Evolutionary conservation across 2,888 invertebrate species (phyloP), one percentile per base, ranked within the genome.

Genomic region (Callyntrura guangdongensis): DNA sequence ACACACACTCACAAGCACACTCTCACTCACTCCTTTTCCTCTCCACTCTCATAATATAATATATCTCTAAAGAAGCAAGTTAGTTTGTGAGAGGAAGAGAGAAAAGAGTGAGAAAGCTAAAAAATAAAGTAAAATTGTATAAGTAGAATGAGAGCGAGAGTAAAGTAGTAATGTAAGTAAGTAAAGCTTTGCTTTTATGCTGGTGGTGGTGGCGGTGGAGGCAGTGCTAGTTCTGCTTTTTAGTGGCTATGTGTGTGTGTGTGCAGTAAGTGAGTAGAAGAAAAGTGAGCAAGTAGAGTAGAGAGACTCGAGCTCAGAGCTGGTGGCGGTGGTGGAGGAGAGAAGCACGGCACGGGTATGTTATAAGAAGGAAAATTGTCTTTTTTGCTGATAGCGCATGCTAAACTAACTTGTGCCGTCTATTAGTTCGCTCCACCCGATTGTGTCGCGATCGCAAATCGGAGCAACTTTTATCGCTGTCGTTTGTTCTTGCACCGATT

Each of bases 371-470:
- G 86, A 91, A 93, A 93, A 93, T 93, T 93, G 93, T 93, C 93
- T 93, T 93, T 86, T 93, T 93, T 92, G 92, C 92, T 92, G 93
- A 92, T 93, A 93, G 93, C 93, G 93, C 93, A 93, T 93, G 93
- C 93, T 93, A 93, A 93, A 93, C 93, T 93, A 93, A 93, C 93
- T 93, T 93, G 92, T 93, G 92, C 93, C 92, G 93, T 93, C 93
- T 93, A 93, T 93, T 93, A 93, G 93, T 93, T 93, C 93, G 93
- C 93, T 92, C 93, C 93, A 93, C 93, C 93, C 93, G 93, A 93
- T 93, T 93, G 93, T 92, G 93, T 93, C 93, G 92, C 93, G 93
- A 92, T 93, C 93, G 92, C 93, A 93, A 93, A 93, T 93, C 92
- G 93, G 93, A 93, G 93, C 92, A 92, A 92, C 92, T 93, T 93